phyloP scores from a whole-genome alignment of 2,888 invertebrate species.

The Thysanoteuthis rhombus region DNA sequence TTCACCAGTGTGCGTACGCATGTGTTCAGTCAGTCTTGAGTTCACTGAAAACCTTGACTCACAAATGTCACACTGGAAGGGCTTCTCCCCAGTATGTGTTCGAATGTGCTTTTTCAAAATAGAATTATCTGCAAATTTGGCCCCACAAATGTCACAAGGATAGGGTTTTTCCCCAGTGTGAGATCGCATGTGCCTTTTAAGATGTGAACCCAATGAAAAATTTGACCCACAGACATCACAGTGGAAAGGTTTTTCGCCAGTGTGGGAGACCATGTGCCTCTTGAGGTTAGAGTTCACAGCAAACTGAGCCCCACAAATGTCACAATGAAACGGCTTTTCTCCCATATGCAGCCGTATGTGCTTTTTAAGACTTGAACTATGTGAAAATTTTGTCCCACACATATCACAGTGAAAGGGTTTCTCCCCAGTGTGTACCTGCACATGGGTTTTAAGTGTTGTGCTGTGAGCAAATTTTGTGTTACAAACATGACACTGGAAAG shows the following conservation, averaged over 20 bases:
- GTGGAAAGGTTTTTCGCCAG: not conserved
- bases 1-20: not conserved
- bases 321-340: not conserved
- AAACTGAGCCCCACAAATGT: not conserved
- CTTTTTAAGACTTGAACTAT: not conserved
- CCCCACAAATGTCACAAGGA: not conserved
- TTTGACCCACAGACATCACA: not conserved
- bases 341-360: not conserved
- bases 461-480: constrained; percentile 28
- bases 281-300: not conserved
- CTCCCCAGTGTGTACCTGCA: constrained; percentile 27
- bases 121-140: not conserved
- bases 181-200: not conserved
- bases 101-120: not conserved
- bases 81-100: not conserved
- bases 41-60: not conserved
- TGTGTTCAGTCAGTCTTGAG: not conserved
- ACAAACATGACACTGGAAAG: constrained; percentile 30
- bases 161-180: constrained; percentile 17
- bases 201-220: not conserved
- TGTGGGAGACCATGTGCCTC: not conserved
- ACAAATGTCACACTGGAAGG: not conserved
- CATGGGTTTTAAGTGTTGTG: constrained; percentile 19
- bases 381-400: not conserved
- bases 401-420: constrained; percentile 18